phyloP scores from a whole-genome alignment of 2,113 vertebrate species.

The Osmerus mordax region DNA sequence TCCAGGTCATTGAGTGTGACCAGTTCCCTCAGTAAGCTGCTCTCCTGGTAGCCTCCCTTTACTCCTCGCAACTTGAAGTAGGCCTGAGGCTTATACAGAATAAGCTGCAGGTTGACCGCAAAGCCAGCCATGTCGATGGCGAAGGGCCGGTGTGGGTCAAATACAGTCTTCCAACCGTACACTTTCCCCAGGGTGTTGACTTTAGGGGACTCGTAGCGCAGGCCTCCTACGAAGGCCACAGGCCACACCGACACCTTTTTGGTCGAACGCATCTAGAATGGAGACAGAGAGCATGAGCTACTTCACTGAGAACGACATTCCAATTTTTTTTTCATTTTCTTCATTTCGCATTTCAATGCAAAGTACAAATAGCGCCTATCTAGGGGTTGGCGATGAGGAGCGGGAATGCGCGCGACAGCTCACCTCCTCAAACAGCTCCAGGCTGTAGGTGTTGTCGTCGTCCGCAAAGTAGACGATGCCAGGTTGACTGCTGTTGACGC shows the following conservation, averaged over 20 bases:
- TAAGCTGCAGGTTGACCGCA: slow-evolving; percentile 79
- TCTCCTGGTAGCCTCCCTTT: slow-evolving; percentile 85
- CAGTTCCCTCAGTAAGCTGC: slow-evolving; percentile 80
- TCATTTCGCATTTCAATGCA: too few relatives aligned
- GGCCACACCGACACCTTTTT: slow-evolving; percentile 84
- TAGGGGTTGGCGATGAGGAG: too few relatives aligned
- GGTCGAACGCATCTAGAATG: slow-evolving; percentile 81
- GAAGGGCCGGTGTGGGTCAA: slow-evolving; percentile 83
- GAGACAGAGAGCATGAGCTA: slow-evolving; percentile 1
- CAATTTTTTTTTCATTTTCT: not conserved
- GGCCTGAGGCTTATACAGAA: slow-evolving; percentile 80
- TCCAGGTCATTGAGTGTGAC: slow-evolving; percentile 81
- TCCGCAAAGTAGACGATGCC: slow-evolving; percentile 94
- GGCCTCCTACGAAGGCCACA: slow-evolving; percentile 82
- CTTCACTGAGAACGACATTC: too few relatives aligned
- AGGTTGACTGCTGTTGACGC: slow-evolving; percentile 59
- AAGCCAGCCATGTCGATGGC: slow-evolving; percentile 90
- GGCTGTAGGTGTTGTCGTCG: slow-evolving; percentile 94
- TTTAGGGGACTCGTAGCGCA: slow-evolving; percentile 81
- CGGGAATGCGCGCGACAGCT: not conserved
- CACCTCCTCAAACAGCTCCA: slow-evolving; percentile 96
- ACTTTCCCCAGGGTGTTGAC: slow-evolving; percentile 79
- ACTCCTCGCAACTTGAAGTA: slow-evolving; percentile 83
- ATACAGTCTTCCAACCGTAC: slow-evolving; percentile 83
- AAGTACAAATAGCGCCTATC: too few relatives aligned